Conservation (phyloP, 1,140 invertebrate genomes). For the Araneus ventricosus region DNA sequence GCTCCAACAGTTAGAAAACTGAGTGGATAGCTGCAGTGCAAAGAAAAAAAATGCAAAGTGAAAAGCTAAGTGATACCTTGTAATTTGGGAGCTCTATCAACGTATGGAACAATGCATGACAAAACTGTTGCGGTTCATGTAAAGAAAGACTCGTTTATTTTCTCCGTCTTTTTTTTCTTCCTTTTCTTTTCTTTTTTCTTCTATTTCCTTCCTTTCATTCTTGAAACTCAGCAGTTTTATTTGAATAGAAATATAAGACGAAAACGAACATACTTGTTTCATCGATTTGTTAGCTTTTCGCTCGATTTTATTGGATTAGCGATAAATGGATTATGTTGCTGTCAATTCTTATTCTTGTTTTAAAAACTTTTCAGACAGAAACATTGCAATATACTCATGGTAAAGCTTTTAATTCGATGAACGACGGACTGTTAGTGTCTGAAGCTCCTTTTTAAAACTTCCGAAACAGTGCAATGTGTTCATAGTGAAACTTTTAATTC, state of each 20-base stretch:
- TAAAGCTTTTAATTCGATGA: no score
- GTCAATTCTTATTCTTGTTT: no score
- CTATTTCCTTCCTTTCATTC: background rate
- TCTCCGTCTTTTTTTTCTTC: background rate
- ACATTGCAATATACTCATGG: no score
- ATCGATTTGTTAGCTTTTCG: no score
- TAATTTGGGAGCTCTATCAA: conserved; percentile 73
- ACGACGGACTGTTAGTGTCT: no score
- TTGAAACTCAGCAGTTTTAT: conserved; percentile 53
- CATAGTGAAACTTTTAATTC: no score
- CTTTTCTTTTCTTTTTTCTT: background rate
- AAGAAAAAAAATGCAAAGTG: conserved; percentile 51
- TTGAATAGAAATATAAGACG: background rate
- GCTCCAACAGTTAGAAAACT: conserved; percentile 66
- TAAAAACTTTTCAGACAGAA: no score
- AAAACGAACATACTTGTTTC: background rate
- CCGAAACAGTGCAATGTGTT: no score
- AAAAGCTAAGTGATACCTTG: conserved; percentile 71
- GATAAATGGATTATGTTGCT: background rate
- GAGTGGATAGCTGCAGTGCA: conserved; percentile 57
- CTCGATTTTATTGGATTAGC: background rate
- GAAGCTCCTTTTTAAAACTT: no score
- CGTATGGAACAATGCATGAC: conserved; percentile 67
- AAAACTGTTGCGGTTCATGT: conserved; percentile 53
- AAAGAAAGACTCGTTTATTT: conserved; percentile 7